A percentile compares a stretch with the other conserved stretches of the same genome.
Evolutionary conservation across 2,113 vertebrate genomes (phyloP).

Genomic region (Triplophysa rosa): DNA sequence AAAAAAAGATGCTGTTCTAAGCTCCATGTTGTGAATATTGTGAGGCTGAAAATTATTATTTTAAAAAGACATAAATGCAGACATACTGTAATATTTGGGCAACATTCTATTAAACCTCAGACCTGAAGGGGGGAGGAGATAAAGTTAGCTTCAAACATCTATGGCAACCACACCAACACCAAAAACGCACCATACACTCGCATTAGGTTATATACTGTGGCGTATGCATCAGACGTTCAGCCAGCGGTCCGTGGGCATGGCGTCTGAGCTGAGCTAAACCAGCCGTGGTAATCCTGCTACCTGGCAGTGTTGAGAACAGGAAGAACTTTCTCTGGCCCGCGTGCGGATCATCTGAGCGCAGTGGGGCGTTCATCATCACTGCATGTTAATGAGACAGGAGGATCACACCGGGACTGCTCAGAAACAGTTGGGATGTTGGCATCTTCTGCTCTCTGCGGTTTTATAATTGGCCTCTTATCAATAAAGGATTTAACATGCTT

Average conservation of each 20-base stretch:
- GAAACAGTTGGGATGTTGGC: constrained; percentile 31
- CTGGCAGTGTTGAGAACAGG: constrained; percentile 1
- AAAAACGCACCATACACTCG: no score
- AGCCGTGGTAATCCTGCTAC: not conserved
- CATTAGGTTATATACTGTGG: no score
- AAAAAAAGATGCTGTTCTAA: no score
- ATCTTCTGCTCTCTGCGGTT: constrained; percentile 27
- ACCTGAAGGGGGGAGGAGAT: no score
- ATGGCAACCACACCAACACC: not conserved
- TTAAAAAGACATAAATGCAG: no score
- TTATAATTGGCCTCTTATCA: constrained; percentile 45
- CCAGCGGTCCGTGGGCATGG: no score
- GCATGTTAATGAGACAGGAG: constrained; percentile 39
- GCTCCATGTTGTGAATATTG: no score
- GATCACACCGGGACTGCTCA: constrained; percentile 9
- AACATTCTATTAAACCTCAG: no score
- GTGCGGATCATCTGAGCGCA: not conserved
- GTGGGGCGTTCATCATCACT: constrained; percentile 15
- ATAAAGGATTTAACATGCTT: constrained; percentile 55
- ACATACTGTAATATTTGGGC: no score
- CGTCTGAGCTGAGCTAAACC: constrained; percentile 3
- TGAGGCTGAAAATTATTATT: no score
- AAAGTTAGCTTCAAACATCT: not conserved
- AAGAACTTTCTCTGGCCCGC: constrained; percentile 4
- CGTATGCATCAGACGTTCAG: no score